phyloP scores from a whole-genome alignment of 2,888 invertebrate genomes.

The Meghimatium bilineatum region DNA sequence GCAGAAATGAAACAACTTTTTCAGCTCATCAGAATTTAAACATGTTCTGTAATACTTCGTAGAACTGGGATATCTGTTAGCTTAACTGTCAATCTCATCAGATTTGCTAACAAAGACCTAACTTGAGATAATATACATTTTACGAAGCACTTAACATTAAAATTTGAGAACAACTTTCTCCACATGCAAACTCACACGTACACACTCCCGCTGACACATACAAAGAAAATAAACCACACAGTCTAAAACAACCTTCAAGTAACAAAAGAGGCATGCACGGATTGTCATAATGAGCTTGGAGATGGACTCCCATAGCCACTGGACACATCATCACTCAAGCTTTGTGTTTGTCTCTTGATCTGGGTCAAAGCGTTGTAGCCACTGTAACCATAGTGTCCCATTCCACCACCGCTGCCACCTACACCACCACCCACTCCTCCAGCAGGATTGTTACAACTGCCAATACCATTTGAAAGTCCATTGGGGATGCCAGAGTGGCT shows the following conservation, averaged over 20 bases:
- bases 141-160: too few species aligned
- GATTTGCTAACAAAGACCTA: too few species aligned
- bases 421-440: constrained; percentile 26
- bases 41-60: too few species aligned
- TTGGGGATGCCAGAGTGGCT: constrained; percentile 23
- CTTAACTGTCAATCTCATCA: too few species aligned
- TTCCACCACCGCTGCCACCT: constrained; percentile 19
- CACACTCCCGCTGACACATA: too few species aligned
- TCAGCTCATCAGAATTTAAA: too few species aligned
- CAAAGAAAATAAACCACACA: background rate
- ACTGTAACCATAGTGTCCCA: constrained; percentile 76
- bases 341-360: constrained; percentile 80
- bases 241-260: background rate
- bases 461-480: constrained; percentile 42
- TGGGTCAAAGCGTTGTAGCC: constrained; percentile 91
- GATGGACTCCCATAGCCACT: constrained; percentile 87
- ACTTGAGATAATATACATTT: too few species aligned
- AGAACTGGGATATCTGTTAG: too few species aligned
- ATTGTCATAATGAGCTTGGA: constrained; percentile 71
- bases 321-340: constrained; percentile 83
- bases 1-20: too few species aligned
- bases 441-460: constrained; percentile 77
- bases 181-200: too few species aligned
- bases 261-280: constrained; percentile 24
- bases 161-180: too few species aligned